Conservation (phyloP, 2,888 invertebrate genomes). For the Serripes groenlandicus region DNA sequence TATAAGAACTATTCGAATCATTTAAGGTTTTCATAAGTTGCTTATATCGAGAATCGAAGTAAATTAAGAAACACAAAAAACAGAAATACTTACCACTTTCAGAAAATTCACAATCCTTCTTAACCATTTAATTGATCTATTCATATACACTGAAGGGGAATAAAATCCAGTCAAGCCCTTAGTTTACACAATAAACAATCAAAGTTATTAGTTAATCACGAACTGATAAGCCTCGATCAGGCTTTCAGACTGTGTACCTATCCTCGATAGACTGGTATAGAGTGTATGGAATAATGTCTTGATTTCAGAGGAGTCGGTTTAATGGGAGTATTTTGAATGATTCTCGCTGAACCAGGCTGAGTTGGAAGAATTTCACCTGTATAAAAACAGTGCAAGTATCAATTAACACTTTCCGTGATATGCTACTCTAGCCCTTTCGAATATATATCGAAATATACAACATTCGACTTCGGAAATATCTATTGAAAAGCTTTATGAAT, state of each 20-base stretch:
- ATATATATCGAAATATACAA: too few relatives aligned
- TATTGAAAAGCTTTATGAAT: too few relatives aligned
- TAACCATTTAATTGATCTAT: conserved; percentile 18
- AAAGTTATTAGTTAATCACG: neutral
- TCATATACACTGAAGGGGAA: conserved; percentile 19
- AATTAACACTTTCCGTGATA: too few relatives aligned
- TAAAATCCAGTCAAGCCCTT: too few relatives aligned
- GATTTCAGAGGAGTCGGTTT: too few relatives aligned
- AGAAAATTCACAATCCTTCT: conserved; percentile 23
- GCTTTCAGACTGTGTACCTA: neutral
- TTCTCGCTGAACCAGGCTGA: neutral
- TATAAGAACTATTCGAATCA: too few relatives aligned
- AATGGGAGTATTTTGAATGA: neutral
- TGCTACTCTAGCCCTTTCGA: too few relatives aligned
- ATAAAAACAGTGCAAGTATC: neutral
- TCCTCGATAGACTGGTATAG: neutral
- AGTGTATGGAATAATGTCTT: neutral
- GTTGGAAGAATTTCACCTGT: neutral
- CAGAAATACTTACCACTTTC: conserved; percentile 12
- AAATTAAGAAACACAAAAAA: neutral
- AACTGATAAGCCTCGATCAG: conserved; percentile 4
- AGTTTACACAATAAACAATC: conserved; percentile 4
- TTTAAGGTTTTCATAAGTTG: too few relatives aligned
- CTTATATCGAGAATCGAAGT: neutral
- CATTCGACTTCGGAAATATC: too few relatives aligned